Evolutionary conservation across 2,797 vertebrate genomes (phyloP), one percentile per base, ranked within the genome.

Genomic region (Tolypeutes matacus): DNA sequence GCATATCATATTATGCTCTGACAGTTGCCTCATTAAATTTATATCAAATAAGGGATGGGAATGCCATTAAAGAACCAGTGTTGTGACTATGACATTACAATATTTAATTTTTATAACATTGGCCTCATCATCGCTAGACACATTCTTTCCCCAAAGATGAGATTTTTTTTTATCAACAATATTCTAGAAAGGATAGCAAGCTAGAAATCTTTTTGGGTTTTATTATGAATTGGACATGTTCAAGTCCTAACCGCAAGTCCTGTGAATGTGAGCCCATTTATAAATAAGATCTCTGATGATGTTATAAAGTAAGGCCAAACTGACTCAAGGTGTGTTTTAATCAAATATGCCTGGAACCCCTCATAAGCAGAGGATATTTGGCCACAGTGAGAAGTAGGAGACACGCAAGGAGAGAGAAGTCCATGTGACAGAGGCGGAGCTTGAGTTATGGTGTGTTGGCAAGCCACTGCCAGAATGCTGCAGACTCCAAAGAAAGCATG

Each of bases 1-100:
- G 39, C 20, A 81, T 77, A 94, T 83, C 25, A n/a, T 25, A 46
- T 96, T 92, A 49, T 89, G 49, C 23, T 65, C 69, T 91, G 95
- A 86, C 94, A 76, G 72, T 96, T 83, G 34, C 49, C 49, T 94
- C 85, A 91, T 97, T 94, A 86, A 67, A 82, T 89, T 95, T 88
- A 92, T 94, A 92, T 84, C 53, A 96, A 96, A 94, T 89, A 80
- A 90, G 36, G 49, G 75, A 76, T 51, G 53, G 31, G 39, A 56
- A n/a, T n/a, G 8, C 53, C 84, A 67, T 72, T 95, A 78, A 69
- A 72, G 94, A 96, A 56, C 29, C 7, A 81, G 23, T 78, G 27
- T 78, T 89, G 46, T 92, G 77, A 93, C 73, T 85, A 53, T 51
- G 70, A 86, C 82, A 86, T 96, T 81, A 81, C 11, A 86, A 3